Percentiles rank a stretch among this genome's conserved stretches.
Evolutionary conservation across 2,113 vertebrate species (phyloP).

Genomic region (Trinectes maculatus): DNA sequence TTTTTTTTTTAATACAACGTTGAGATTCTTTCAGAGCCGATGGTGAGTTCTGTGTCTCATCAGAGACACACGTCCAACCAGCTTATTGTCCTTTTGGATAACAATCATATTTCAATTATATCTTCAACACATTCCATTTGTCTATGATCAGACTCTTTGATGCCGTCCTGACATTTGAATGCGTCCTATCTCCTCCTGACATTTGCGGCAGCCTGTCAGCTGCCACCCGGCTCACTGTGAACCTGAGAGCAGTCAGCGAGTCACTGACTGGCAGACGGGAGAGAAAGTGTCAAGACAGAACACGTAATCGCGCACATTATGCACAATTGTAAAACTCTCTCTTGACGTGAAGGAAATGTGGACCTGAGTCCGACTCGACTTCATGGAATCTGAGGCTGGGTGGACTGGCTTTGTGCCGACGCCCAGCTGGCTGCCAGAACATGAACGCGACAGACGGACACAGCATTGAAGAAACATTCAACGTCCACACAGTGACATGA

Average conservation of each 20-base stretch:
- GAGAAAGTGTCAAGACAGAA: neutral
- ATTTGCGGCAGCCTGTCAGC: conserved; percentile 49
- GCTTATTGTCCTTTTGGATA: conserved; percentile 2
- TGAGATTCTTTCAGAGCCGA: neutral
- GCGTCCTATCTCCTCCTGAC: conserved; percentile 53
- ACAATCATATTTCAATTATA: conserved; percentile 22
- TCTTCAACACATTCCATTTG: conserved; percentile 45
- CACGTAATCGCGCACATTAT: conserved; percentile 12
- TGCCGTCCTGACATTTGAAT: conserved; percentile 51
- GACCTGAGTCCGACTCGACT: conserved; percentile 19
- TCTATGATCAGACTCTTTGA: conserved; percentile 35
- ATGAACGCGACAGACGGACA: conserved; percentile 47
- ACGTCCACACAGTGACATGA: conserved; percentile 37
- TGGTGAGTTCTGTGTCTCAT: neutral
- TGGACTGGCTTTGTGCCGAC: neutral
- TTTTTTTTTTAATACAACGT: neutral
- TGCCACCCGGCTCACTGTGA: conserved; percentile 26
- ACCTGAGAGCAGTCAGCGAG: conserved; percentile 40
- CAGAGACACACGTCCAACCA: neutral
- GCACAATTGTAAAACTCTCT: too few species aligned
- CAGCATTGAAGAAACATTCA: conserved; percentile 26
- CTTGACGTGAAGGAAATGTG: conserved; percentile 16
- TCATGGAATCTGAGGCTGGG: conserved; percentile 33
- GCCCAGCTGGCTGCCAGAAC: conserved; percentile 35
- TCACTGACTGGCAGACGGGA: conserved; percentile 23